Percentiles rank a stretch among this genome's conserved stretches.
Evolutionary conservation across 1,140 invertebrate genomes (phyloP).

Genomic region (Aphelinus atriplicis): DNA sequence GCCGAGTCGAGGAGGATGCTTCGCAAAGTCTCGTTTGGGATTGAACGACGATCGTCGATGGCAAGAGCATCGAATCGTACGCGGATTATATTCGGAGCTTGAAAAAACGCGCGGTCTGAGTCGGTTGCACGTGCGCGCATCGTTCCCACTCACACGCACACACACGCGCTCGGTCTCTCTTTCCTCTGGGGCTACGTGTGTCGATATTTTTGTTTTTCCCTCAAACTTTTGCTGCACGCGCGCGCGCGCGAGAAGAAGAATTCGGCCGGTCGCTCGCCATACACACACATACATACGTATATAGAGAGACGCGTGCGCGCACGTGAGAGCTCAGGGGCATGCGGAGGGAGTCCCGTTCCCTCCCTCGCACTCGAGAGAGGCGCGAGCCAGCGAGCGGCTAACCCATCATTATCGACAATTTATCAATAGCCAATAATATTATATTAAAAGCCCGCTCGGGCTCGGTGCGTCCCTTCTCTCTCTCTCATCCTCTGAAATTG

Average conservation of each 20-base stretch:
- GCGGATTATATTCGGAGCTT: no score
- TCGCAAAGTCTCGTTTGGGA: not conserved
- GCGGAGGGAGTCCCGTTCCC: constrained; percentile 41
- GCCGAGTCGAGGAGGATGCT: no score
- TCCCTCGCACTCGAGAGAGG: constrained; percentile 40
- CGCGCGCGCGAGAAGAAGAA: not conserved
- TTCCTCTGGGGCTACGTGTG: constrained; percentile 21
- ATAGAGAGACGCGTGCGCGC: not conserved
- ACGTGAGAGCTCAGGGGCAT: constrained; percentile 23
- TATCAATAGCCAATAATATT: constrained; percentile 69
- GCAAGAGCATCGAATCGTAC: not conserved
- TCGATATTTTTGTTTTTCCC: no score
- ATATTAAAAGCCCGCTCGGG: constrained; percentile 63
- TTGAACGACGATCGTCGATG: not conserved
- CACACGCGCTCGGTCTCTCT: not conserved
- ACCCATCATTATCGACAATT: constrained; percentile 68
- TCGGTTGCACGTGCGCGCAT: constrained; percentile 20
- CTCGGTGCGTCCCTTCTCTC: not conserved
- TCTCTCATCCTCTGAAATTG: constrained; percentile 26
- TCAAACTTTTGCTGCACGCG: not conserved
- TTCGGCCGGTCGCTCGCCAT: no score
- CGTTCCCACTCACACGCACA: not conserved
- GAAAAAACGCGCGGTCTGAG: no score
- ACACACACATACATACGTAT: no score
- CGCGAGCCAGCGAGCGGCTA: constrained; percentile 43